Evolutionary conservation across 2,888 invertebrate species (phyloP), one percentile per base, ranked within the genome.

Genomic region (Augochlorella aurata): DNA sequence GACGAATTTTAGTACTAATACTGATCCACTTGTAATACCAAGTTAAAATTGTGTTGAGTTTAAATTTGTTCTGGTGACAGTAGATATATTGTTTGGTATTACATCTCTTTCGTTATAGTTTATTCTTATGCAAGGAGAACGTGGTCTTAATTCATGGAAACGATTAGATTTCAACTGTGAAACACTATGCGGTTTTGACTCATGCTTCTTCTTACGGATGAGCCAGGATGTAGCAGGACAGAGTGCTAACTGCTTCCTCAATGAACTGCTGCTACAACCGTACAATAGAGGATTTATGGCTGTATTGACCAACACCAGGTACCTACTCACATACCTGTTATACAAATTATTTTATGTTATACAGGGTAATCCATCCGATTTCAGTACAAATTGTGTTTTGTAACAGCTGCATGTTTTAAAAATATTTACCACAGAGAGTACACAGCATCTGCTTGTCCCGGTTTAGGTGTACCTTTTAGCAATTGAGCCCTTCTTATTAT

Each of bases 281-380:
- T 97, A 97, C 80, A 97, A 96, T 0, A 97, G 92, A 0, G 97
- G 97, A 91, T 97, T 97, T 71, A 97, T 93, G 2, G 97, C 96
- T 7, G 96, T 96, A 92, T 97, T 97, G 4, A 96, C 89, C 86
- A 96, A 96, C 92, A 97, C 96, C 2, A 97, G 93, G 88, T 95
- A 96, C 88, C 96, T 96, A 0, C 97, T 95, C 1, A 94, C 93
- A 86, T 96, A 97, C 96, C 96, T 96, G 86, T 14, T 54, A 76
- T 77, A 54, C 47, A 54, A 77, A 81, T 80, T 54, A 10, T 61
- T 44, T 14, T 61, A 44, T 69, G 24, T 61, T 61, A 44, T 14
- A 50, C 18, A 50, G 18, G 5, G 7, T 50, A 8, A 0, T 0
- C 18, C 50, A 50, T 18, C 18, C 16, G 14, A 5, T 21, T 2